phyloP scores from a whole-genome alignment of 2,113 vertebrate species.

The Clarias batrachus region DNA sequence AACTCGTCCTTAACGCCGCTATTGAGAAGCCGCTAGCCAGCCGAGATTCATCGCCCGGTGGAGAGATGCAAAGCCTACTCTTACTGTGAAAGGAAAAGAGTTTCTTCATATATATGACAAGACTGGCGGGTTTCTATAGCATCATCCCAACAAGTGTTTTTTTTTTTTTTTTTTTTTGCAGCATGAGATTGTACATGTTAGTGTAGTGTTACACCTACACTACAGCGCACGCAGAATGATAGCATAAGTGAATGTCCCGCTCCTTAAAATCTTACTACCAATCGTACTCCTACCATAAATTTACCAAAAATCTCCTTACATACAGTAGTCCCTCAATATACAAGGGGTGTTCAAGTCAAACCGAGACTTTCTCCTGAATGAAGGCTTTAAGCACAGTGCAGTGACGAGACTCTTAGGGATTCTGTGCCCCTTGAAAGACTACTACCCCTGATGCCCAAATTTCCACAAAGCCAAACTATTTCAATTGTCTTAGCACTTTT shows the following conservation, averaged over 20 bases:
- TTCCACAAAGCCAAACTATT: too few species aligned
- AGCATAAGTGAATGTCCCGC: slow-evolving; percentile 5
- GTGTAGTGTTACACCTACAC: background rate
- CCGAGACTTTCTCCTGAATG: too few species aligned
- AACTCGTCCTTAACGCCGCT: slow-evolving; percentile 32
- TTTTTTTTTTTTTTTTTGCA: slow-evolving; percentile 10
- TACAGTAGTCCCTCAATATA: background rate
- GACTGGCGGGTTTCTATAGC: slow-evolving; percentile 29
- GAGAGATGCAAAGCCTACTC: slow-evolving; percentile 25
- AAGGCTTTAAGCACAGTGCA: too few species aligned
- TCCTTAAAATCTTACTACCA: background rate
- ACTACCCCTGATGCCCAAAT: too few species aligned
- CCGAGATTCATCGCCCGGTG: slow-evolving; percentile 40
- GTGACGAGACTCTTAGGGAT: too few species aligned
- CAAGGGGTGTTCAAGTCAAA: too few species aligned
- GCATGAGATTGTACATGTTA: background rate
- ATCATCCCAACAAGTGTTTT: slow-evolving; percentile 10
- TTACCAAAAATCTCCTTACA: background rate
- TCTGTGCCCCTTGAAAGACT: too few species aligned
- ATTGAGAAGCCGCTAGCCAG: slow-evolving; percentile 40
- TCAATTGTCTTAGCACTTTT: too few species aligned
- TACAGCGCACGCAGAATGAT: slow-evolving; percentile 5
- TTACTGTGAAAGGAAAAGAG: slow-evolving; percentile 11
- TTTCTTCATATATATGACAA: slow-evolving; percentile 26
- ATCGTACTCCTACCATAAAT: too few species aligned